Evolutionary conservation across 2,113 vertebrate genomes (phyloP), one percentile per base, ranked within the genome.

Genomic region (Campylorhamphus procurvoides): DNA sequence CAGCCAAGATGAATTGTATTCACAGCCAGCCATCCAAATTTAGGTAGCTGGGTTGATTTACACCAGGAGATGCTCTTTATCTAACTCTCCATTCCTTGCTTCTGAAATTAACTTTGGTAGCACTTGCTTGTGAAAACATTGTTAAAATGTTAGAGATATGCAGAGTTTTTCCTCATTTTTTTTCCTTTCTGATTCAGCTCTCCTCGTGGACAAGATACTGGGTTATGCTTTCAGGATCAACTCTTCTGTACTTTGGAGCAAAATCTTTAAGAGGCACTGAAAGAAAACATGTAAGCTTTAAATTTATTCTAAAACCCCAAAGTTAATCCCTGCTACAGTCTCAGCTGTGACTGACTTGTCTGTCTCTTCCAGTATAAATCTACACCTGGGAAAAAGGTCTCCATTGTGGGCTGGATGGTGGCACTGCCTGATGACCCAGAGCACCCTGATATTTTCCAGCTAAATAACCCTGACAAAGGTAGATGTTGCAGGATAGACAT

Each of bases 381-480:
- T 67, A 98, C 98, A 44, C 98, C 99, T 24, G 98, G 99, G 92
- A 99, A 99, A 96, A 99, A 99, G 93, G 98, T 99, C 63, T 99
- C 98, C 59, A 84, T 99, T n/a, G 97, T 98, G 39, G 99, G 98
- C 67, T 99, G 99, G 99, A 99, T 99, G 98, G 99, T 99, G 80
- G 98, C 98, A 53, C 98, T 99, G 84, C 99, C 99, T 8, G 99
- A 99, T 0, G 98, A 99, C 89, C 99, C 99, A 1, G 98, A 99
- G 87, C 98, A 99, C 95, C 99, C 99, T 9, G 99, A 99, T 92
- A 98, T 99, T 97, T 99, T 99, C 97, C 99, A 99, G 96, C 98
- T 99, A 59, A 99, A 99, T 80, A 99, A 99, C 94, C 99, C 99
- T 40, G 99, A 99, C 92, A 99, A 98, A 99, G 99, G 99, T 99